Conservation (phyloP, 2,113 vertebrate genomes). For the Oceanodroma tethys region DNA sequence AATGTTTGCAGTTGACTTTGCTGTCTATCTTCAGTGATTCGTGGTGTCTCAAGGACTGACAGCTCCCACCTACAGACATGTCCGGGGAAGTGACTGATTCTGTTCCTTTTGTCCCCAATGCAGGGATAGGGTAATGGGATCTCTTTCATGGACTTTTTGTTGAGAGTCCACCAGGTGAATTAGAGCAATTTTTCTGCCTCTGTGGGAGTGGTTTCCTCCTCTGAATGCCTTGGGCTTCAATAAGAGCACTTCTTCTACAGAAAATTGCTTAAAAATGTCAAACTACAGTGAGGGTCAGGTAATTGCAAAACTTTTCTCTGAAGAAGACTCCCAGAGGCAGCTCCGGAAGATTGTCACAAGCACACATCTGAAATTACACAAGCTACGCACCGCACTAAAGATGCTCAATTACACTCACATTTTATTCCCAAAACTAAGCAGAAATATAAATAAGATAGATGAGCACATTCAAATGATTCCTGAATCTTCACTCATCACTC, state of each 20-base stretch:
- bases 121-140: neutral
- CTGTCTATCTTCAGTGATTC: neutral
- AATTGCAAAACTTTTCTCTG: neutral
- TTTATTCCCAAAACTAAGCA: neutral
- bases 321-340: neutral
- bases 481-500: neutral
- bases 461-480: neutral
- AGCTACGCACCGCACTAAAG: neutral
- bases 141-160: neutral
- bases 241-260: neutral
- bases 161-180: neutral
- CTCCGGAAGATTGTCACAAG: neutral
- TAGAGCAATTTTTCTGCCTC: neutral
- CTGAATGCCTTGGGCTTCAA: neutral
- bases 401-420: neutral
- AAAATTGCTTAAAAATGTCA: neutral
- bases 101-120: neutral
- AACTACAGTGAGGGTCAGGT: neutral
- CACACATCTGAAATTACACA: neutral
- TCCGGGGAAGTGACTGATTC: neutral
- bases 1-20: neutral
- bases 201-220: neutral
- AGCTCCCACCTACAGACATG: neutral
- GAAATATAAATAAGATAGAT: neutral
- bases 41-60: neutral